Evolutionary conservation across 2,888 invertebrate genomes (phyloP), one percentile per base, ranked within the genome.

Genomic region (Cephus runcator): DNA sequence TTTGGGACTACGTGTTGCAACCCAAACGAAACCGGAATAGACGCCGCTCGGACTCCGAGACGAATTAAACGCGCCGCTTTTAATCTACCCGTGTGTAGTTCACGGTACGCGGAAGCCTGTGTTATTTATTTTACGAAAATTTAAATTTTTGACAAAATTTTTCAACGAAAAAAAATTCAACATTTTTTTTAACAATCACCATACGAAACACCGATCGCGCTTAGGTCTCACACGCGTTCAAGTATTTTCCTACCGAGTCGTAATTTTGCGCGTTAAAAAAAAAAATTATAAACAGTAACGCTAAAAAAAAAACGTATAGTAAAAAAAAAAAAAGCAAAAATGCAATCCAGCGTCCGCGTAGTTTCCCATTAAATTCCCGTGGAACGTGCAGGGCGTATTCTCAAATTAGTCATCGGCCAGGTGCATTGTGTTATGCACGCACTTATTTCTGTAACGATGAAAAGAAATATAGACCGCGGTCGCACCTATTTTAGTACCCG

Each of bases 1-100:
- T 84, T 83, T 83, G 83, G 85, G 84, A 80, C 82, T 81, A 79
- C 81, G 86, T 87, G 86, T 87, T 87, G 88, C 87, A 88, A 88
- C 85, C 84, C 82, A 23, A 56, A 56, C 84, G 87, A 85, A 88
- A 87, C 88, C 85, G 87, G 87, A 88, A 88, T 88, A 88, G 88
- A 83, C 83, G 77, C 81, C 83, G 85, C 88, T 77, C 11, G 82
- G 81, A 56, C 9, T 15, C 40, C 6, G 40, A 23, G 40, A 23
- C 40, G 87, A 87, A 82, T 87, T 85, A 87, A 87, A 56, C 40
- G 6, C 40, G 23, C 23, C 23, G 40, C 83, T 75, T 69, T 34
- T 31, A 69, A 34, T 73, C 40, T 30, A 11, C 11, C 34, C 56
- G 35, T n/a, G 35, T n/a, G 23, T 6, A 56, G 23, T 56, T 56